phyloP scores from a whole-genome alignment of 35 echinoderm and acorn worm genomes.

The Lytechinus pictus region DNA sequence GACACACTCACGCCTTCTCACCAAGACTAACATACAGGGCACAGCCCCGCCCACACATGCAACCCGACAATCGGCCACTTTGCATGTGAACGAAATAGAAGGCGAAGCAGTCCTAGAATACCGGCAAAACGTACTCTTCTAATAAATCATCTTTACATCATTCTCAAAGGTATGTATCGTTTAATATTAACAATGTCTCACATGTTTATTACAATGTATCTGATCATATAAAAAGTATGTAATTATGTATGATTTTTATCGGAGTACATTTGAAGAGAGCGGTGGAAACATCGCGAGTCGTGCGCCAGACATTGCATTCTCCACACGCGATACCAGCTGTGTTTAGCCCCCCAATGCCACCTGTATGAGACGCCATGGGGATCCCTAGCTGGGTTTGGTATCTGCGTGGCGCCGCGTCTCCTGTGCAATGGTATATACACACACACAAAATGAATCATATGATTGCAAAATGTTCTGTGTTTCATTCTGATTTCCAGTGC shows the following conservation, averaged over 20 bases:
- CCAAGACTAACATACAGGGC: not conserved
- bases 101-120: not conserved
- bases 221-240: not conserved
- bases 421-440: not conserved
- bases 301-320: not conserved
- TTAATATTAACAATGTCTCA: not conserved
- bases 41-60: not conserved
- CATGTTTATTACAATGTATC: not conserved
- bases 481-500: not conserved
- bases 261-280: not conserved
- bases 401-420: not conserved
- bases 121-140: not conserved
- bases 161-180: not conserved
- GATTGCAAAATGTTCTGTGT: not conserved
- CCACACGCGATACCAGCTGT: not conserved
- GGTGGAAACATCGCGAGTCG: not conserved
- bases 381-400: not conserved
- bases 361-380: not conserved
- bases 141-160: not conserved
- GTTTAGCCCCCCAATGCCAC: not conserved
- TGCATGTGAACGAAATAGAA: not conserved
- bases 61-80: not conserved
- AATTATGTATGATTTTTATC: not conserved
- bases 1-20: not conserved
- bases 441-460: not conserved